phyloP scores from a whole-genome alignment of 2,797 vertebrate genomes.

The Esox masquinongy region DNA sequence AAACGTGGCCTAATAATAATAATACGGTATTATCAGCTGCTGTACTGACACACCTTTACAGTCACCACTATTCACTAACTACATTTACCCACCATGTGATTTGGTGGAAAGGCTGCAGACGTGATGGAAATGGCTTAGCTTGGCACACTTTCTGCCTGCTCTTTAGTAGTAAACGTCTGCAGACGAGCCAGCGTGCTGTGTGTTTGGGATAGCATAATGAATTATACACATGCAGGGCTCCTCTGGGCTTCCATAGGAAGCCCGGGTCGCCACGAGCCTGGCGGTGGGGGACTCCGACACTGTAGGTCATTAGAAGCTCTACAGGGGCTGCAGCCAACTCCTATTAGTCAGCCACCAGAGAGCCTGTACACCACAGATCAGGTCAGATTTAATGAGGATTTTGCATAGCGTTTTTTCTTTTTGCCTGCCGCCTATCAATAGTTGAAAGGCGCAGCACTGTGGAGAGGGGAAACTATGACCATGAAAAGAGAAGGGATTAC shows the following conservation, averaged over 20 bases:
- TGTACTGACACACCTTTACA: no score
- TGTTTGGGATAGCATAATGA: slow-evolving; percentile 16
- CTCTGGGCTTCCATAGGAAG: slow-evolving; percentile 37
- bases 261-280: slow-evolving; percentile 32
- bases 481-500: slow-evolving; percentile 33
- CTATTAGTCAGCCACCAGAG: slow-evolving; percentile 52
- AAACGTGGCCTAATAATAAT: no score
- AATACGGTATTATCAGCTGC: no score
- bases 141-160: background rate
- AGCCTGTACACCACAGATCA: slow-evolving; percentile 55
- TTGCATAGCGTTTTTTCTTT: slow-evolving; percentile 38
- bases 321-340: slow-evolving; percentile 54
- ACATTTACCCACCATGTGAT: no score
- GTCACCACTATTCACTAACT: no score
- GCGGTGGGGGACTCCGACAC: slow-evolving; percentile 33
- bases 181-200: slow-evolving; percentile 3
- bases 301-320: slow-evolving; percentile 58
- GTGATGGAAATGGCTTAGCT: background rate
- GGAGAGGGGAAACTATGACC: slow-evolving; percentile 11
- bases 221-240: slow-evolving; percentile 25
- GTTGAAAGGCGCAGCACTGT: slow-evolving; percentile 38
- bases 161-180: background rate
- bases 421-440: slow-evolving; percentile 34
- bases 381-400: slow-evolving; percentile 63
- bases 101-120: no score